Percentiles rank a stretch among this genome's conserved stretches.
Conservation (phyloP, 2,888 invertebrate species). For the Atherix ibis region DNA sequence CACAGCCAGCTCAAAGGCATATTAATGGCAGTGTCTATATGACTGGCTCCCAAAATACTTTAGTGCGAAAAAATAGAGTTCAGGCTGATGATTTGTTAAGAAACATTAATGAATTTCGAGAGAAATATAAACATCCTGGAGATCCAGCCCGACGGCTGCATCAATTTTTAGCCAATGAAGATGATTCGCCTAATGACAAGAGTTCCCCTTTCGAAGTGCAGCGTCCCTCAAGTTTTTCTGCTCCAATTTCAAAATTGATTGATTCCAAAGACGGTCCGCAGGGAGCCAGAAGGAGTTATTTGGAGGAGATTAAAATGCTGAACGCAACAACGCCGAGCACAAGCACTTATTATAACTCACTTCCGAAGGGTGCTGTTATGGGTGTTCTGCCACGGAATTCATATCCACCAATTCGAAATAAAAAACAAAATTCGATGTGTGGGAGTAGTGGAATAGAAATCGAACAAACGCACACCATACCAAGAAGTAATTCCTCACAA, state of each 20-base stretch:
- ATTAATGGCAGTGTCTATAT: constrained; percentile 10
- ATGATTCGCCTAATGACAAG: constrained; percentile 1
- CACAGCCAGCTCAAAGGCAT: constrained; percentile 9
- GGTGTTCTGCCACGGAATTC: constrained; percentile 46
- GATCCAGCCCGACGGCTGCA: constrained; percentile 20
- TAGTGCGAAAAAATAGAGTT: constrained; percentile 17
- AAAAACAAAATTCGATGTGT: constrained; percentile 29
- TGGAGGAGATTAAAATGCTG: constrained; percentile 29
- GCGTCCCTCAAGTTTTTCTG: constrained; percentile 9
- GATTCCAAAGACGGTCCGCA: constrained; percentile 7
- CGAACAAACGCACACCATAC: constrained; percentile 35
- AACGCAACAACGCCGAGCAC: constrained; percentile 20
- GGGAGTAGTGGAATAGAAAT: constrained; percentile 6
- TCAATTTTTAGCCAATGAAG: constrained; percentile 9
- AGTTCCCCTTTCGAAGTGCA: constrained; percentile 1
- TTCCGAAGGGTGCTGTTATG: constrained; percentile 35
- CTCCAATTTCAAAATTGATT: constrained; percentile 15
- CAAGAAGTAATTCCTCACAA: constrained; percentile 46
- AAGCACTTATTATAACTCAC: constrained; percentile 24
- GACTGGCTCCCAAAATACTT: constrained; percentile 12
- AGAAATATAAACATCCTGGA: constrained; percentile 44
- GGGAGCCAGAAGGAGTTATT: constrained; percentile 25
- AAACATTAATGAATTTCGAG: constrained; percentile 45
- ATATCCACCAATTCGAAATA: constrained; percentile 43
- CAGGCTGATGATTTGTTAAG: constrained; percentile 41